These are phyloP conservation scores for Falco berigora DNA, from an alignment of 2,797 vertebrate genomes.

Conservation along the genomic window DNA sequence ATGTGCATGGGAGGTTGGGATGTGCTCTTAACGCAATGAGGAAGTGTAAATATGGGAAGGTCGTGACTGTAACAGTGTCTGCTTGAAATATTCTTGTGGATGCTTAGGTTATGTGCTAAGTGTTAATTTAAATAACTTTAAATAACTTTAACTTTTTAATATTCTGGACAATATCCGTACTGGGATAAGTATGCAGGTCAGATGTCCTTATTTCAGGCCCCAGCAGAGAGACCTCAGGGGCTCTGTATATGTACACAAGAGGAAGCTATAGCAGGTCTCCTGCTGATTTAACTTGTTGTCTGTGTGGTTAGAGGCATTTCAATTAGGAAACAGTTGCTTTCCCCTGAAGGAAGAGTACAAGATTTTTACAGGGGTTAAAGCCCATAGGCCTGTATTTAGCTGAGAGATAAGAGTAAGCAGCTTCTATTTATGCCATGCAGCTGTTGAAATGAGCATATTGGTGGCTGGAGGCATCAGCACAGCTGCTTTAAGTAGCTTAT, in stretches of 20 bases:
- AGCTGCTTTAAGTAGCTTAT: constrained; percentile 25
- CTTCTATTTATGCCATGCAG: constrained; percentile 34
- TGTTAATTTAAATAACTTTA: not conserved
- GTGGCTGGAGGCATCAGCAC: constrained; percentile 24
- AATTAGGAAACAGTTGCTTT: not conserved
- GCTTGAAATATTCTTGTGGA: not conserved
- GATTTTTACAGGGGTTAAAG: not conserved
- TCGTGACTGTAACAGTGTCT: not conserved
- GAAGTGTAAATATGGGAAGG: not conserved
- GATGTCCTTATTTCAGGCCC: not conserved
- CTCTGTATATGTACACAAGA: not conserved
- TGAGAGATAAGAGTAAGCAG: not conserved
- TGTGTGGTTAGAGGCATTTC: not conserved
- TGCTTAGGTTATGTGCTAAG: not conserved
- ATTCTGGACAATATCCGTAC: not conserved
- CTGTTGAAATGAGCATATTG: constrained; percentile 29
- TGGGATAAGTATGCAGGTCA: not conserved
- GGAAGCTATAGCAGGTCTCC: not conserved
- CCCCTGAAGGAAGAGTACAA: not conserved
- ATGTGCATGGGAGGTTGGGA: fast-evolving
- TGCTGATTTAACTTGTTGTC: not conserved
- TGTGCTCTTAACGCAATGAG: not conserved
- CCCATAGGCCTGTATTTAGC: not conserved
- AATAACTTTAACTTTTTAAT: not conserved
- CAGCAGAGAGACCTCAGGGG: not conserved